Base-by-base conservation (phyloP, 2,888 invertebrate species). In the Sphaeridia pumilis region DNA sequence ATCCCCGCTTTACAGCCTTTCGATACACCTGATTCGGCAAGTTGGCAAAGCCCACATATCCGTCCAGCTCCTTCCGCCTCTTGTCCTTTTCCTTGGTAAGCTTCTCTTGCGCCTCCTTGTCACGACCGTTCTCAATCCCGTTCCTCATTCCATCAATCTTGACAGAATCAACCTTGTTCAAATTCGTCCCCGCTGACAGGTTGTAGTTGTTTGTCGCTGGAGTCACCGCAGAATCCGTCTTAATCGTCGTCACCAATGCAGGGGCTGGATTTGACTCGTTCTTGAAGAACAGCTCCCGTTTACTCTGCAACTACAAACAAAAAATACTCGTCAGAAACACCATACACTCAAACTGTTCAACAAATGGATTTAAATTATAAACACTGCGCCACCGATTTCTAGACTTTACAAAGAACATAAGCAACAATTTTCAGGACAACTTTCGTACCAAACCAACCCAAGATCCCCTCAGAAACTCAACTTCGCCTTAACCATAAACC, bases 1-100 rank as follows among this genome's bases (percentile, higher is more conserved):
- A 94, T 61, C 93, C 93, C 69, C 85, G 87, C 73, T 93, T 93
- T 43, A 93, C 92, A 54, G 93, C 92, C 73, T 93, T 89, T 60
- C 93, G 80, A 72, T 92, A 92, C 35, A 88, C 92, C 73, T 94
- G 93, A 73, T 93, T 93, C 49, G 93, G 93, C 66, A 94, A 77
- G 76, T 92, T 93, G 17, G 61, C 63, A 71, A 94, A 94, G 58
- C 93, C 93, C 59, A 93, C 90, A 70, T 90, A 90, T 64, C 89
- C 89, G 71, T 90, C 90, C 69, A 89, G 76, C 74, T 89, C 89
- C 75, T 87, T 87, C 38, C 55, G 50, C 42, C 57, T 58, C 45
- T 62, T 64, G 45, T 64, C 62, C 50, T 58, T 68, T 48, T 60
- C 49, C 45, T 61, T 62, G n/a, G n/a, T n/a, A 54, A 61, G 44